These are phyloP conservation scores for Netelia melanura DNA, from an alignment of 2,888 invertebrate genomes.

Conservation along the genomic window DNA sequence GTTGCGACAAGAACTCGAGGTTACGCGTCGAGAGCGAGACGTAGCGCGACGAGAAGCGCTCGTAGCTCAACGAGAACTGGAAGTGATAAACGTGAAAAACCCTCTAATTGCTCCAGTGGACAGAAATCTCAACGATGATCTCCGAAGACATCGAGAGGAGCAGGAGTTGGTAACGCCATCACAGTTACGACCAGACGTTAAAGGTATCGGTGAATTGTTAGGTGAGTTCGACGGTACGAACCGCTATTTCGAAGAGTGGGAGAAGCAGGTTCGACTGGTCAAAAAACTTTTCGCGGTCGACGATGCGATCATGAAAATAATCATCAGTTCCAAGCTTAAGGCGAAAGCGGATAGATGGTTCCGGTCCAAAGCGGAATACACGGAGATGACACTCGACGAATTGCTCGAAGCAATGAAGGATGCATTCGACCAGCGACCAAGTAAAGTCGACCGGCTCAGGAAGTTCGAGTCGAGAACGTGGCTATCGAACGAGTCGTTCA, in stretches of 20 bases:
- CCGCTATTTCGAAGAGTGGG: conserved; percentile 60
- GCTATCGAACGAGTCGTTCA: conserved; percentile 61
- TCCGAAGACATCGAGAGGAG: conserved; percentile 1
- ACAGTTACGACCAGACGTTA: conserved; percentile 50
- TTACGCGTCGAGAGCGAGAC: conserved; percentile 48
- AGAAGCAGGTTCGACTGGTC: conserved; percentile 54
- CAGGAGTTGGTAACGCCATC: conserved; percentile 4
- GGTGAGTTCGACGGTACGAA: conserved; percentile 55
- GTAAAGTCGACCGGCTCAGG: conserved; percentile 50
- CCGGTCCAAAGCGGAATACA: conserved; percentile 66
- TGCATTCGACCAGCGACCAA: conserved; percentile 66
- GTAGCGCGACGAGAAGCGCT: conserved; percentile 51
- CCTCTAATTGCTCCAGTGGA: neutral
- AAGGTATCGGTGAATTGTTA: conserved; percentile 55
- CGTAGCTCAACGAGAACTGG: conserved; percentile 31
- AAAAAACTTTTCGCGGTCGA: conserved; percentile 48
- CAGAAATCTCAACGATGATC: neutral
- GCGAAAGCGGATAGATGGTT: conserved; percentile 67
- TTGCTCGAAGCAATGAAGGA: conserved; percentile 62
- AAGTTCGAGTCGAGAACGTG: conserved; percentile 68
- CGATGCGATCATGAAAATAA: conserved; percentile 54
- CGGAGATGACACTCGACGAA: conserved; percentile 41
- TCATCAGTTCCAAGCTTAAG: conserved; percentile 64
- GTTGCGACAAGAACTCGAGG: conserved; percentile 42
- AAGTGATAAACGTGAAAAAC: conserved; percentile 9